Conservation (phyloP, 2,797 vertebrate genomes). For the Prunella strophiata region DNA sequence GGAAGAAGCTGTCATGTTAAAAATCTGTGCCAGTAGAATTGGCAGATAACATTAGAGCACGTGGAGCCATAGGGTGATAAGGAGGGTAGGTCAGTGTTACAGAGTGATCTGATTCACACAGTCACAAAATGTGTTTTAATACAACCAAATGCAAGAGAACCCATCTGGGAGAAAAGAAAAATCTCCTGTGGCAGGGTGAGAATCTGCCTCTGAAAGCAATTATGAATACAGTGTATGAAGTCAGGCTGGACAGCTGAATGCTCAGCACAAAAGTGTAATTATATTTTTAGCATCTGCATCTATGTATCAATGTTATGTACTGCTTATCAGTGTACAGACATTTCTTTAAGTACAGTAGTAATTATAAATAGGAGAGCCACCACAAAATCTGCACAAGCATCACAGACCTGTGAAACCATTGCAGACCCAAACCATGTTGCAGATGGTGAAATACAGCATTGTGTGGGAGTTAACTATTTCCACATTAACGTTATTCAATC, state of each 20-base stretch:
- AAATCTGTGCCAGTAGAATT: not conserved
- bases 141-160: not conserved
- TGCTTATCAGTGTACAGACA: not conserved
- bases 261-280: not conserved
- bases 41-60: not conserved
- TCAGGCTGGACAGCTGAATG: not conserved
- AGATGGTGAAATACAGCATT: not conserved
- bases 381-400: not conserved
- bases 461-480: constrained; percentile 54
- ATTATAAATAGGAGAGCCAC: not conserved
- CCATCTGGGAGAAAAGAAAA: not conserved
- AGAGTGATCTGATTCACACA: not conserved
- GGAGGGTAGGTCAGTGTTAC: not conserved
- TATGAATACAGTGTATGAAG: not conserved
- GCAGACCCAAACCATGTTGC: not conserved
- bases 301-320: not conserved
- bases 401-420: constrained; percentile 24
- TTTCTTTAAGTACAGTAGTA: not conserved
- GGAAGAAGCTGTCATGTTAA: not conserved
- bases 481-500: constrained; percentile 50
- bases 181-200: not conserved
- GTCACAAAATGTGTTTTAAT: not conserved
- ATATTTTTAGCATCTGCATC: not conserved
- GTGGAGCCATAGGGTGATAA: not conserved
- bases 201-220: not conserved